Base-by-base conservation (phyloP, 2,888 invertebrate species). In the Apotomis turbidana region DNA sequence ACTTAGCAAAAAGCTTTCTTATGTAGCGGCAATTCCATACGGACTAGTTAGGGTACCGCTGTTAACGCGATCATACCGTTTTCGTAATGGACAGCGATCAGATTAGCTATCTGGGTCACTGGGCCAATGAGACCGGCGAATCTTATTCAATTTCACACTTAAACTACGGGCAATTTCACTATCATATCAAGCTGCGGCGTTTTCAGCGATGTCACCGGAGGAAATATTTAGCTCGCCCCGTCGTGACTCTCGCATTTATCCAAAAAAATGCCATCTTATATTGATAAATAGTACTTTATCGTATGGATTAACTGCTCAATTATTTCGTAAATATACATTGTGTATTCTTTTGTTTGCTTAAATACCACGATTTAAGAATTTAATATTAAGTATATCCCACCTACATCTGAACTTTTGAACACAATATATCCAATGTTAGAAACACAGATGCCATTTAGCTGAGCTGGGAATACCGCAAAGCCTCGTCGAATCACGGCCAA, bases 71-170 rank as follows among this genome's bases (percentile, higher is more conserved):
- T 81, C 78, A 78, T 80, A 75, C 77, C 76, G 78, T 80, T 82
- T 78, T 74, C 70, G 74, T 79, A 79, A 78, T 81, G 76, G 79
- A 76, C 79, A 76, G 74, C 77, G 77, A 78, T 79, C 77, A 78
- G 80, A 81, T 82, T 83, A 80, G 78, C 68, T 67, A 86, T 82
- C 77, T 80, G 77, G 87, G 87, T 82, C 75, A 87, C 77, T 76
- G 72, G 86, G 86, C 81, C 85, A 82, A 76, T 78, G 78, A 71
- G 58, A 77, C 71, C 68, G 67, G 74, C 72, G 59, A 72, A 72
- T 72, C 62, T 72, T 72, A 72, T 72, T 72, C 54, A 72, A 68
- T 72, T 72, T 63, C 54, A 72, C 58, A 72, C 68, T 68, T n/a
- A 57, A 57, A 55, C 58, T 36, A 54, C 66, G 15, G 13, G 51